Evolutionary conservation across 2,888 invertebrate species (phyloP).

Genomic region (Athalia circularis): DNA sequence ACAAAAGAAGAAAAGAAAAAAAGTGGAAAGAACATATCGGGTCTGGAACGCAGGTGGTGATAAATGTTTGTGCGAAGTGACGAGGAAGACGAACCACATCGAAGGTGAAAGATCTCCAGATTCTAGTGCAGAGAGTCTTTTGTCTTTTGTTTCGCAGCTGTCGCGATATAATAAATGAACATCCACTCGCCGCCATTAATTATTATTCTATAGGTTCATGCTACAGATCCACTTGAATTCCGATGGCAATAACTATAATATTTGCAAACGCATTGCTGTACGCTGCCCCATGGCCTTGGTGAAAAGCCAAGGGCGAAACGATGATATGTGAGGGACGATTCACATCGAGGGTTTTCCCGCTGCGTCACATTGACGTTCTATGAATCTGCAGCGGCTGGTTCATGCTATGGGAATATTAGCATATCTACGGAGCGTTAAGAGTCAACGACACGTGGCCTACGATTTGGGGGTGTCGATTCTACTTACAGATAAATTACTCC

Average conservation of each 20-base stretch:
- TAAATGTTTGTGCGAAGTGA: slow-evolving; percentile 60
- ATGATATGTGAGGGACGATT: slow-evolving; percentile 5
- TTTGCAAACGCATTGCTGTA: slow-evolving; percentile 28
- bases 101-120: slow-evolving; percentile 53
- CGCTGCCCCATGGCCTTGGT: not conserved
- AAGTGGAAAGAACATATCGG: not conserved
- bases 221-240: not conserved
- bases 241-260: slow-evolving; percentile 16
- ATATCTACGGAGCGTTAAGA: slow-evolving; percentile 33
- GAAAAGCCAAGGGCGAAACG: slow-evolving; percentile 24
- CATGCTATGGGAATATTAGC: slow-evolving; percentile 17
- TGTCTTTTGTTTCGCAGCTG: slow-evolving; percentile 39
- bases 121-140: slow-evolving; percentile 34
- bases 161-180: slow-evolving; percentile 37
- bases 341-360: slow-evolving; percentile 31
- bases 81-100: slow-evolving; percentile 61
- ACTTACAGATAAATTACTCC: not conserved
- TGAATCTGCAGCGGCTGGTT: not conserved
- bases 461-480: slow-evolving; percentile 22
- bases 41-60: slow-evolving; percentile 52
- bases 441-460: slow-evolving; percentile 33
- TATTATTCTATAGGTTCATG: slow-evolving; percentile 18
- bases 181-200: slow-evolving; percentile 24
- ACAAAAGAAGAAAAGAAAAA: slow-evolving; percentile 11
- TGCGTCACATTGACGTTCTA: slow-evolving; percentile 11